These are phyloP conservation scores for Nannospalax galili DNA, from an alignment of 2,113 vertebrate genomes.

Conservation along the genomic window DNA sequence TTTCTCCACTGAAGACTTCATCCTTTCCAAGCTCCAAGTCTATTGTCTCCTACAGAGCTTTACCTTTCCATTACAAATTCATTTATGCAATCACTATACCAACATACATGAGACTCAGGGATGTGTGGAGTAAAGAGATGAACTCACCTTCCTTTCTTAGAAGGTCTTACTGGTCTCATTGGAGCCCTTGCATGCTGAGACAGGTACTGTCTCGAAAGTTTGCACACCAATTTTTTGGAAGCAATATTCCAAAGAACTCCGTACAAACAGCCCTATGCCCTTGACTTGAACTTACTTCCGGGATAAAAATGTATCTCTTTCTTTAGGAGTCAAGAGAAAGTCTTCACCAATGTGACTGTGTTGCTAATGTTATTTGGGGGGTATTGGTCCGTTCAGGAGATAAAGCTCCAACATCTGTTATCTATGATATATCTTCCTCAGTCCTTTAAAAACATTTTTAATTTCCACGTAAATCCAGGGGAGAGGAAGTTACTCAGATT, in stretches of 20 bases:
- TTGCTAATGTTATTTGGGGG: not conserved
- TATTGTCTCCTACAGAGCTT: not conserved
- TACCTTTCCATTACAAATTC: not conserved
- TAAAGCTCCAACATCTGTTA: not conserved
- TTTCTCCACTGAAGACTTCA: not conserved
- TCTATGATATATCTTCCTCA: not conserved
- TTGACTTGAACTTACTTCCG: not conserved
- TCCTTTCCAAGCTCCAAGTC: not conserved
- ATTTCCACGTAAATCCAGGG: not conserved
- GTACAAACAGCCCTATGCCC: not conserved
- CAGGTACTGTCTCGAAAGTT: not conserved
- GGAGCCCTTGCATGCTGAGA: not conserved
- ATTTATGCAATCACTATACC: not conserved
- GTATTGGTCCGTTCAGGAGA: not conserved
- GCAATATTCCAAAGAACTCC: not conserved
- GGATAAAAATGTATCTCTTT: not conserved
- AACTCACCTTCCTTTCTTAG: not conserved
- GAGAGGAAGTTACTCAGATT: not conserved
- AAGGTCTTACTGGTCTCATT: not conserved
- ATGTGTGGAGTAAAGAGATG: not conserved
- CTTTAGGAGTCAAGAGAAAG: not conserved
- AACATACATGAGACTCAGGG: not conserved
- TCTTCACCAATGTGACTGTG: not conserved
- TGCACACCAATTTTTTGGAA: not conserved
- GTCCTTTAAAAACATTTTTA: constrained; percentile 15